phyloP scores from a whole-genome alignment of 1,140 invertebrate genomes.

The Gryllus bimaculatus region DNA sequence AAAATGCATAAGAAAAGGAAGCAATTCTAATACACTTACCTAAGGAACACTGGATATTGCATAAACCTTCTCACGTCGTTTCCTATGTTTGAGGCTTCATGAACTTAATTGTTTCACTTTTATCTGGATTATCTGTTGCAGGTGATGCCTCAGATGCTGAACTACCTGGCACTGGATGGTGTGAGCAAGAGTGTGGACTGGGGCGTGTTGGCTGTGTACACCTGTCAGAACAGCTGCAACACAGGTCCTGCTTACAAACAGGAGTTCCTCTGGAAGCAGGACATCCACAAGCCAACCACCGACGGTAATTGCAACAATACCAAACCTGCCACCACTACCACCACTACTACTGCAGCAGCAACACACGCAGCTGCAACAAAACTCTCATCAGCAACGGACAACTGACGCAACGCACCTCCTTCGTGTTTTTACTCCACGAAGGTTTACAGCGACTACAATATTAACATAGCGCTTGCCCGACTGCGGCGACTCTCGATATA shows the following conservation, averaged over 20 bases:
- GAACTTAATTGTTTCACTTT: background rate
- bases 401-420: background rate
- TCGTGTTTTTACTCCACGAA: background rate
- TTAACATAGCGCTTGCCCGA: background rate
- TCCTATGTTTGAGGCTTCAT: no score
- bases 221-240: constrained; percentile 69
- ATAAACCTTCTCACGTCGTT: no score
- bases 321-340: background rate
- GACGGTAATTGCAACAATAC: background rate
- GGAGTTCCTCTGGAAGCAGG: constrained; percentile 85
- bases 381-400: background rate
- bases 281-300: constrained; percentile 40
- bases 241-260: constrained; percentile 50
- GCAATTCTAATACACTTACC: no score
- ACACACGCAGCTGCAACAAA: no score
- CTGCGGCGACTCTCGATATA: background rate
- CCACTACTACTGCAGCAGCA: background rate
- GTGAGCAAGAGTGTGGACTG: constrained; percentile 72
- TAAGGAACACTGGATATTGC: no score
- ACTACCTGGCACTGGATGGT: constrained; percentile 57
- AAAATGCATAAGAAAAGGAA: no score
- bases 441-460: background rate
- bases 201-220: constrained; percentile 79
- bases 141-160: constrained; percentile 86
- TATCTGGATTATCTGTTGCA: constrained; percentile 35